phyloP scores from a whole-genome alignment of 1,140 invertebrate genomes.

The Eulimnadia texana region DNA sequence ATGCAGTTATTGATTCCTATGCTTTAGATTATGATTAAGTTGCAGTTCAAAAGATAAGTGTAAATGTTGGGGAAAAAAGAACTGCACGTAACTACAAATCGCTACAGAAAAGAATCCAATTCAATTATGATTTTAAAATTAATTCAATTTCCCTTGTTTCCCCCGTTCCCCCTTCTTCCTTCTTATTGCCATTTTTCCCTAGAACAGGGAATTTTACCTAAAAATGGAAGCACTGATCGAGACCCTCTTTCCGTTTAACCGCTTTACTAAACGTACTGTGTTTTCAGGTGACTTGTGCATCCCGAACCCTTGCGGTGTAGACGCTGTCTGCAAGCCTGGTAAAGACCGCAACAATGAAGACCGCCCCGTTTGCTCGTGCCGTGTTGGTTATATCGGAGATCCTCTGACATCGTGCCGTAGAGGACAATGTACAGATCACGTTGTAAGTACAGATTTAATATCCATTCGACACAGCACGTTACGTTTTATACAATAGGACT shows the following conservation, averaged over 20 bases:
- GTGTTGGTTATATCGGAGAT: slow-evolving; percentile 65
- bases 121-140: too few species aligned
- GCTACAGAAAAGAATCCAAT: too few species aligned
- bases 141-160: too few species aligned
- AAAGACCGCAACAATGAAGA: slow-evolving; percentile 63
- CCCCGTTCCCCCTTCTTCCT: too few species aligned
- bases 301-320: slow-evolving; percentile 67
- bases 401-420: slow-evolving; percentile 38
- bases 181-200: too few species aligned
- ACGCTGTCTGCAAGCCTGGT: slow-evolving; percentile 66
- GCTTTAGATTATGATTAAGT: too few species aligned
- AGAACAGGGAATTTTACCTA: too few species aligned
- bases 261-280: too few species aligned
- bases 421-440: slow-evolving; percentile 18
- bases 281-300: slow-evolving; percentile 55
- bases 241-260: too few species aligned
- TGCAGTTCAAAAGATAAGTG: too few species aligned
- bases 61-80: not conserved
- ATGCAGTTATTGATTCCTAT: too few species aligned
- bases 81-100: slow-evolving; percentile 11
- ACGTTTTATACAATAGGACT: slow-evolving; percentile 33
- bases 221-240: too few species aligned
- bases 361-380: slow-evolving; percentile 65
- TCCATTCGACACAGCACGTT: not conserved
- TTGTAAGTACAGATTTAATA: not conserved